phyloP scores from a whole-genome alignment of 2,797 vertebrate genomes.

The Limosa lapponica region DNA sequence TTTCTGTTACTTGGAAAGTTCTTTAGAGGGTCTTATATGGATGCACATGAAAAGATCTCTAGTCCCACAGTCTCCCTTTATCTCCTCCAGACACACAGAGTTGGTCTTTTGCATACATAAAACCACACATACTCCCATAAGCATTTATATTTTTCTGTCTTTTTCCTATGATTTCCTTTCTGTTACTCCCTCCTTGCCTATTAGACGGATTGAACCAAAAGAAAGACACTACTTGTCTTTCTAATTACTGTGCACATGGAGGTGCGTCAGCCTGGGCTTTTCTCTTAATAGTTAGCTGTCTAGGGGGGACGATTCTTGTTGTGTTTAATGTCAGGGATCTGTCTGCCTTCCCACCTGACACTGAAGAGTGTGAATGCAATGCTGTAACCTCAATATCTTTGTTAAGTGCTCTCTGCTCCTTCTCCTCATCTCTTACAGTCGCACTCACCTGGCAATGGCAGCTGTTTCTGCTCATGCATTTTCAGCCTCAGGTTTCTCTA shows the following conservation, averaged over 20 bases:
- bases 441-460: neutral
- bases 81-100: neutral
- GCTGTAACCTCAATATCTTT: neutral
- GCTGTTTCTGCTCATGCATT: neutral
- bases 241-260: conserved; percentile 49
- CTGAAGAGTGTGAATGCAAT: neutral
- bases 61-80: neutral
- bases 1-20: neutral
- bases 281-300: conserved; percentile 31
- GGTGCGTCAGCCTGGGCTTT: neutral
- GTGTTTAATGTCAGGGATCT: neutral
- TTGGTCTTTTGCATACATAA: neutral
- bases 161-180: neutral
- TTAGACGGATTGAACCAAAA: conserved; percentile 29
- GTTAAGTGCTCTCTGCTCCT: neutral
- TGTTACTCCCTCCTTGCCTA: conserved; percentile 16
- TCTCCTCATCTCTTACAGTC: neutral
- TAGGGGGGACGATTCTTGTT: too few relatives aligned
- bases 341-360: neutral
- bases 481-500: conserved; percentile 12
- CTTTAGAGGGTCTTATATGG: neutral
- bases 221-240: conserved; percentile 16
- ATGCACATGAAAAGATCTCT: neutral
- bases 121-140: neutral
- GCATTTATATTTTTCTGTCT: neutral